Base-by-base conservation (phyloP, 2,113 vertebrate genomes). In the Chaetodon trifascialis region DNA sequence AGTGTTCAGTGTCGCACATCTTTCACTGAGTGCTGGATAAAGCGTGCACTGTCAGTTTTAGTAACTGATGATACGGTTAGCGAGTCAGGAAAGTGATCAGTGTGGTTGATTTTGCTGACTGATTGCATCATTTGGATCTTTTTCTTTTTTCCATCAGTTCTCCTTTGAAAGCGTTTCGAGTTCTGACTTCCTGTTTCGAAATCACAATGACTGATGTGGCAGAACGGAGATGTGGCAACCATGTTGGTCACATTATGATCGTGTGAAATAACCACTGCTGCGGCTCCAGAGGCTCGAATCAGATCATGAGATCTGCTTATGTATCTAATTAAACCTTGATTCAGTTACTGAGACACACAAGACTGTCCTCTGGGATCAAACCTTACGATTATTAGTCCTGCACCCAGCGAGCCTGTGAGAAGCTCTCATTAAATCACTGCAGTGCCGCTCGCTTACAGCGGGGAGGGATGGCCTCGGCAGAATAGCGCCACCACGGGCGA, bases 131-230 rank as follows among this genome's bases (percentile, higher is more conserved):
- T 47, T 73, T 40, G 47, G 25, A 19, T 47, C 56, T 68, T 19
- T 55, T 21, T 2, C 10, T 65, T 76, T 73, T 23, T 6, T 17
- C 52, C 7, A 5, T 54, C 0, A 0, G 21, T 85, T 80, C 49
- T 14, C 56, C 38, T 80, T 52, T 69, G 66, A 59, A 82, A 82
- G 46, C 15, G 23, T 72, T 10, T 36, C 30, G 42, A 12, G 44
- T 66, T 63, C 46, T 30, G 0, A 66, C 64, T 85, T 87, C 79
- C 59, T 84, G 62, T 84, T 76, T 83, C 55, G 47, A 78, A 73
- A 72, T 59, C n/a, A 3, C 11, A 11, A 0, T 30, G 30, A 56
- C 40, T 0, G 17, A 0, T 4, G 9, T 64, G 59, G 58, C 65
- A 11, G 14, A 71, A 49, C 9, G 2, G n/a, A 60, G 16, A 63